Base-by-base conservation (phyloP, 2,888 invertebrate genomes). In the Ommatoiulus sabulosus region DNA sequence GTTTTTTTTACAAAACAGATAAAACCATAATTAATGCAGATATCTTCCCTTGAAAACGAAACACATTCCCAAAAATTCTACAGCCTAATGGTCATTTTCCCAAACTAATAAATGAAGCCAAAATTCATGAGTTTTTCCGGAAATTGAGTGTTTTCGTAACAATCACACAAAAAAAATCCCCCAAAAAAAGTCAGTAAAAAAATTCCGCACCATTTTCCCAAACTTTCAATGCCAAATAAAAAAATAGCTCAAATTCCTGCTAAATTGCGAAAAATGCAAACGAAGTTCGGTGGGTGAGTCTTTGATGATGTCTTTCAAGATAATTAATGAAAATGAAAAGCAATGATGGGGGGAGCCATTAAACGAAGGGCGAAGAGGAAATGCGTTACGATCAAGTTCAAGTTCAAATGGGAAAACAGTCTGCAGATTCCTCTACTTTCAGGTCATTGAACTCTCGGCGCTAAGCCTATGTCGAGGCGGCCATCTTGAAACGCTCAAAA, bases 401-500 rank as follows among this genome's bases (percentile, higher is more conserved):
- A 80, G 80, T 80, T 80, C 80, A 80, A 80, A 80, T 80, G 80
- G 35, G 80, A 80, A 80, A 80, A 80, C 72, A 72, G 72, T 72
- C 72, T 72, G 24, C 72, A 24, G 72, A 72, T 72, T 72, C 72
- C 72, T 72, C 24, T 24, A 72, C 80, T 35, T 15, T 24, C 24
- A 72, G 80, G 80, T 80, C 80, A 80, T 35, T 80, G 80, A 80
- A 80, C 80, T 80, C 80, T 8, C 24, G 0, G 12, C 6, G 35
- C 80, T 24, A 24, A 43, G 80, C 80, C 24, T 43, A 24, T 80
- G 35, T 35, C 10, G 15, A 3, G 35, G 80, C 35, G 35, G 80
- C 80, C 80, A 80, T 80, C 80, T 80, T 80, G 80, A 15, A 24
- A 12, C 24, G 24, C 15, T 72, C 17, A 24, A 72, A 72, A 24